phyloP scores from a whole-genome alignment of 1,140 invertebrate genomes.

The Ceratoteleas bidentatus region DNA sequence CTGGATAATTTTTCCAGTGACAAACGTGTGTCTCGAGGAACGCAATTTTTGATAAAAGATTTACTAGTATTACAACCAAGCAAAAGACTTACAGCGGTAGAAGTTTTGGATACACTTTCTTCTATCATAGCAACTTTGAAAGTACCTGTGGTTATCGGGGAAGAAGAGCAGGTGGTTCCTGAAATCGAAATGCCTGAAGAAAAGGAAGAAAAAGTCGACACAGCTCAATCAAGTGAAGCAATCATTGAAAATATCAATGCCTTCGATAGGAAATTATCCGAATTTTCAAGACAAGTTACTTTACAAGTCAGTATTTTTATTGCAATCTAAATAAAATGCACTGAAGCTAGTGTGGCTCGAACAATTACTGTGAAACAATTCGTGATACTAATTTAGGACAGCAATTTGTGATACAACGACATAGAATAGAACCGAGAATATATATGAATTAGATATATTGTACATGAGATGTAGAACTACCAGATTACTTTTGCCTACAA shows the following conservation, averaged over 20 bases:
- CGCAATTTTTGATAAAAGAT: slow-evolving; percentile 82
- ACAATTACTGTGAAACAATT: too few species aligned
- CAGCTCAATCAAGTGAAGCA: slow-evolving; percentile 39
- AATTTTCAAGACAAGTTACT: slow-evolving; percentile 54
- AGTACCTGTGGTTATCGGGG: slow-evolving; percentile 68
- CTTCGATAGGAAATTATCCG: slow-evolving; percentile 33
- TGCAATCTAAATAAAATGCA: too few species aligned
- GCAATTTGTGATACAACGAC: too few species aligned
- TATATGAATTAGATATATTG: too few species aligned
- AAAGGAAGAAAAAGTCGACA: slow-evolving; percentile 64
- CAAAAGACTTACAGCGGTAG: slow-evolving; percentile 82
- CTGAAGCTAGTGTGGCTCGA: too few species aligned
- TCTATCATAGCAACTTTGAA: slow-evolving; percentile 81
- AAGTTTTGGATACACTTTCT: slow-evolving; percentile 83
- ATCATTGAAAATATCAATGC: slow-evolving; percentile 20
- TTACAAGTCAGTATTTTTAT: slow-evolving; percentile 42
- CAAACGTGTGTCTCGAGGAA: slow-evolving; percentile 83
- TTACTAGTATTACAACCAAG: slow-evolving; percentile 83
- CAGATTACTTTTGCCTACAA: too few species aligned
- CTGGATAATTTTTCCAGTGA: slow-evolving; percentile 78
- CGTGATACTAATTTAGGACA: too few species aligned
- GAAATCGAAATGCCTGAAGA: slow-evolving; percentile 69
- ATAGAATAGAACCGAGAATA: too few species aligned
- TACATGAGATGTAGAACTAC: too few species aligned
- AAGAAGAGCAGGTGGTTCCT: slow-evolving; percentile 77